Percentiles rank a stretch among this genome's conserved stretches.
Conservation (phyloP, 2,113 vertebrate genomes). For the Leptocoma aspasia region DNA sequence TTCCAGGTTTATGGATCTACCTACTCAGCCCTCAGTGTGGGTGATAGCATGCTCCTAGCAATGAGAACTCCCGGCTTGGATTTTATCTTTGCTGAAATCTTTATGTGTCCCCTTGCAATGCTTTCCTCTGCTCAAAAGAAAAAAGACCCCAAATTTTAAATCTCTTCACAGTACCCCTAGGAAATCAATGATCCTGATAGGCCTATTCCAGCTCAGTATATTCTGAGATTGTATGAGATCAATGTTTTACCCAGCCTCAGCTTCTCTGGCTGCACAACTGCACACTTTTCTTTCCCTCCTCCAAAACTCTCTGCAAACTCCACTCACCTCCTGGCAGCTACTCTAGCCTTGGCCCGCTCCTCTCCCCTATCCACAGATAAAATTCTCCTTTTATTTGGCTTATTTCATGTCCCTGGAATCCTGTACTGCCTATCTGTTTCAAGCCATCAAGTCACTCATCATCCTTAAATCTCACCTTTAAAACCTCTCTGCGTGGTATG, state of each 20-base stretch:
- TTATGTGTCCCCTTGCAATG: background rate
- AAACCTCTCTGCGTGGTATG: background rate
- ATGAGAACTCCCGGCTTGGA: background rate
- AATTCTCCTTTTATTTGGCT: background rate
- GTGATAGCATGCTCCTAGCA: background rate
- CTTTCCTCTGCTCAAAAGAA: background rate
- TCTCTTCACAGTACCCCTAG: background rate
- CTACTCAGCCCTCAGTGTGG: fast-evolving
- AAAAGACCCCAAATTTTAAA: background rate
- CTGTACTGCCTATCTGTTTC: background rate
- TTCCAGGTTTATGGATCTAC: background rate
- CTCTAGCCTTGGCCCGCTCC: background rate
- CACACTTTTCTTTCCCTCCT: background rate
- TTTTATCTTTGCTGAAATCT: background rate
- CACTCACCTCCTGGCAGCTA: background rate
- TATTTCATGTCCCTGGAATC: background rate
- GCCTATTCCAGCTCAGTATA: background rate
- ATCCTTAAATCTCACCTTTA: background rate
- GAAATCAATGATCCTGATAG: background rate
- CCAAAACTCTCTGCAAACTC: background rate
- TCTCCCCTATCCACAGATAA: background rate
- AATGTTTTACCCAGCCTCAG: background rate
- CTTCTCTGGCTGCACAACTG: background rate
- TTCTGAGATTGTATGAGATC: background rate
- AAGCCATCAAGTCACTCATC: background rate